These are phyloP conservation scores for Corythaeola cristata DNA, from an alignment of 2,113 vertebrate genomes.

Conservation along the genomic window DNA sequence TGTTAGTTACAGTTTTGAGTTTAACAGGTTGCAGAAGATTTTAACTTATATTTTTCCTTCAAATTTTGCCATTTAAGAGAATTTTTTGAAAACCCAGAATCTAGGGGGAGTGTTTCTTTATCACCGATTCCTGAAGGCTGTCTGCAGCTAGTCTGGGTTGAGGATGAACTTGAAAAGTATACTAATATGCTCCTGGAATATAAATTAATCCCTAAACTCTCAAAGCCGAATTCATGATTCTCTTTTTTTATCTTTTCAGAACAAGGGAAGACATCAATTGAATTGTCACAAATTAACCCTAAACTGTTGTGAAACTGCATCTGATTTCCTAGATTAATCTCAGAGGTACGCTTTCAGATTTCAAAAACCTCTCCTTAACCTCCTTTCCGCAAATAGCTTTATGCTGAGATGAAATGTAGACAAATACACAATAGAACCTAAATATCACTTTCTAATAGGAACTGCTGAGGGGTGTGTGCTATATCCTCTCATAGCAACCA, in stretches of 20 bases:
- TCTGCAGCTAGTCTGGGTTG: neutral
- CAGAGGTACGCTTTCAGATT: conserved; percentile 5
- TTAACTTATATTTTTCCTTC: neutral
- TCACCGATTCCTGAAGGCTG: neutral
- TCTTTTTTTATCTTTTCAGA: conserved; percentile 1
- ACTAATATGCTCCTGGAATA: neutral
- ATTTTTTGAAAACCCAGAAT: neutral
- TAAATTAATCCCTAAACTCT: conserved; percentile 14
- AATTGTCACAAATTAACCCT: neutral
- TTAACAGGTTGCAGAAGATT: neutral
- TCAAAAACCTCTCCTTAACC: conserved; percentile 13
- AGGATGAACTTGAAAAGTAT: neutral
- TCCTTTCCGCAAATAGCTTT: neutral
- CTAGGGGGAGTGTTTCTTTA: neutral
- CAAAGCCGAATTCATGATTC: neutral
- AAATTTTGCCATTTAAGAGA: neutral
- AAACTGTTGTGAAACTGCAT: neutral
- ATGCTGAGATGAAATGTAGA: conserved; percentile 41
- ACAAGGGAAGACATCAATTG: neutral
- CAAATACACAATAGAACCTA: conserved; percentile 45
- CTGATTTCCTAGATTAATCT: conserved; percentile 12
- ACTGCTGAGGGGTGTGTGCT: conserved; percentile 47
- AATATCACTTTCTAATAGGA: conserved; percentile 28
- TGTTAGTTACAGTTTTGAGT: neutral
- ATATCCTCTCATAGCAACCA: conserved; percentile 61